Evolutionary conservation across 2,888 invertebrate species (phyloP), one percentile per base, ranked within the genome.

Genomic region (Nematopogon swammerdamellus): DNA sequence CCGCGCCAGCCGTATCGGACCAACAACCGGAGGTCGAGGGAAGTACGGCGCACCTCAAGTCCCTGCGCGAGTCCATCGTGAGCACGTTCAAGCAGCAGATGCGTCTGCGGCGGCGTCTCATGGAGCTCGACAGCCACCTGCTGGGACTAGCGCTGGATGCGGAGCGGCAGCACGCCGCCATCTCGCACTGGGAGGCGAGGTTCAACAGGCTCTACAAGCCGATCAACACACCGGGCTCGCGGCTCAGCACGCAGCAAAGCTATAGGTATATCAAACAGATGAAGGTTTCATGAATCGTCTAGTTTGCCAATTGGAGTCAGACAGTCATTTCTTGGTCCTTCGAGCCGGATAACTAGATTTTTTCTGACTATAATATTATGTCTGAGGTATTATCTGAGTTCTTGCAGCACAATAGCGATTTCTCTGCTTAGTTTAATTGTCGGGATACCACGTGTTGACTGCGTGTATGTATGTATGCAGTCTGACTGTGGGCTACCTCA

Each of bases 51-150:
- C 85, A 84, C 57, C 69, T 89, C 10, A 83, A 86, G 54, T 83
- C 84, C 19, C 70, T 95, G 18, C 84, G 94, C 42, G 92, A 94
- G 59, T 90, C 94, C 58, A 91, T 96, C 45, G 89, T 95, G 3
- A 85, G 88, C 0, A 91, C 92, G 1, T 96, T 96, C 67, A 92
- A 93, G 62, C 94, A 93, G 57, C 95, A 96, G 70, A 95, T 96
- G 94, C 87, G 92, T 54, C 72, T 95, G 30, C 82, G 95, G 58
- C 82, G 92, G 29, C 87, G 91, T 49, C 75, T 97, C 19, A 89
- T 97, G 85, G 95, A 96, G 65, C 83, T 96, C 11, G 96, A 97
- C 68, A 94, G 93, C 57, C 91, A 92, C 60, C 75, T 95, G 48
- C 71, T 95, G 55, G 92, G 94, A 2, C 75, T 95, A 45, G 93